phyloP scores from a whole-genome alignment of 2,113 vertebrate species.

The Agelaius tricolor region DNA sequence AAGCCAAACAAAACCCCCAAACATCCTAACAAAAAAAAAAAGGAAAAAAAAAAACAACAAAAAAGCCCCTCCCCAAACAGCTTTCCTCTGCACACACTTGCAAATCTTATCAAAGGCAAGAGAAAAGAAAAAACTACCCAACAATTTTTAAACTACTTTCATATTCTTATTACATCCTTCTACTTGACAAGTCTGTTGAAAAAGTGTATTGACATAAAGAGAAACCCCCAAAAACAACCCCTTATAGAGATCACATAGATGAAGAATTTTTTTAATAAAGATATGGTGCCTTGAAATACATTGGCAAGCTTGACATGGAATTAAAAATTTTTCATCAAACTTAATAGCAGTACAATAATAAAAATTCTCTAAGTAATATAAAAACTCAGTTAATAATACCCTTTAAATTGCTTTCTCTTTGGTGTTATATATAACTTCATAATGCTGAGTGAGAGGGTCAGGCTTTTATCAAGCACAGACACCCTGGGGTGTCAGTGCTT shows the following conservation, averaged over 20 bases:
- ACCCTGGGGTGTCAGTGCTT: background rate
- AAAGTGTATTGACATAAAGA: background rate
- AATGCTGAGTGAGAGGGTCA: background rate
- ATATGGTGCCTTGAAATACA: background rate
- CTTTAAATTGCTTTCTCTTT: background rate
- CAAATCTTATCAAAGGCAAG: fast-evolving
- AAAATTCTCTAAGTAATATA: background rate
- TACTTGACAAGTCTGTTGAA: background rate
- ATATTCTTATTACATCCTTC: background rate
- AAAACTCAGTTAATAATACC: background rate
- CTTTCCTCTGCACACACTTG: fast-evolving
- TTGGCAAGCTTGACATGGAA: background rate
- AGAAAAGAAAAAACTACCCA: background rate
- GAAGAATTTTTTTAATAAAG: background rate
- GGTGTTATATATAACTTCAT: background rate
- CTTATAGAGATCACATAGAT: background rate
- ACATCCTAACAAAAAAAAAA: background rate
- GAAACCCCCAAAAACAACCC: fast-evolving
- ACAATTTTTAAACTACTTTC: background rate
- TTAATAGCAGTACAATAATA: background rate
- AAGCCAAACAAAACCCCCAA: background rate
- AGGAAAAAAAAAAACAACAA: fast-evolving
- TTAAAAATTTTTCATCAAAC: background rate
- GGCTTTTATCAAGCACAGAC: background rate
- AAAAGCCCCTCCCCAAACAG: fast-evolving